These are phyloP conservation scores for Zoanthus gigantus DNA, from an alignment of 92 coral and sea anemone species.

Conservation along the genomic window DNA sequence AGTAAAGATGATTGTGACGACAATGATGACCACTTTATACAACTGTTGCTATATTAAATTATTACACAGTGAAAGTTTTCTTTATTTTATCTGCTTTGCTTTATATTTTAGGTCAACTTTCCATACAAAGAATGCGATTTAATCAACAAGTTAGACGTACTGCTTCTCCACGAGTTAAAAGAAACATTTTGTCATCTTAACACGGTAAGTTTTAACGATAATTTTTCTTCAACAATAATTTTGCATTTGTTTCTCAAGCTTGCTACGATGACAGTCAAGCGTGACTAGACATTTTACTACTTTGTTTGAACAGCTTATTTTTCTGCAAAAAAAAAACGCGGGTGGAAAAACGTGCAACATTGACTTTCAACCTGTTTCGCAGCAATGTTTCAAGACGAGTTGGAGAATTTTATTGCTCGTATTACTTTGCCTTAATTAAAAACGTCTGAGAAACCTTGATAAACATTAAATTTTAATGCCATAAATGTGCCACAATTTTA, in stretches of 20 bases:
- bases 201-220: conserved; percentile 59
- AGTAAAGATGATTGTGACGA: background rate
- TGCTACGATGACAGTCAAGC: background rate
- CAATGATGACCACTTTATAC: background rate
- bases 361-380: no score
- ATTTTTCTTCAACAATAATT: background rate
- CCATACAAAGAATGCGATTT: conserved; percentile 92
- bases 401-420: background rate
- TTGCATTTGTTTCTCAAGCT: background rate
- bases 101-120: conserved; percentile 77
- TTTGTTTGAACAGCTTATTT: no score
- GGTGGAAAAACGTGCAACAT: no score
- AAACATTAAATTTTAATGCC: no score
- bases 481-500: no score
- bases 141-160: conserved; percentile 80
- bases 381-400: no score
- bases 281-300: no score
- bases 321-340: no score
- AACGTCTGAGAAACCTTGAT: no score
- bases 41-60: no score
- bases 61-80: no score
- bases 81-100: background rate
- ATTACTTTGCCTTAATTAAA: background rate
- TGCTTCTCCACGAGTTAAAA: conserved; percentile 91
- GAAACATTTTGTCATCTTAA: conserved; percentile 98